Base-by-base conservation (phyloP, 2,888 invertebrate species). In the Lasioglossum oenotherae region DNA sequence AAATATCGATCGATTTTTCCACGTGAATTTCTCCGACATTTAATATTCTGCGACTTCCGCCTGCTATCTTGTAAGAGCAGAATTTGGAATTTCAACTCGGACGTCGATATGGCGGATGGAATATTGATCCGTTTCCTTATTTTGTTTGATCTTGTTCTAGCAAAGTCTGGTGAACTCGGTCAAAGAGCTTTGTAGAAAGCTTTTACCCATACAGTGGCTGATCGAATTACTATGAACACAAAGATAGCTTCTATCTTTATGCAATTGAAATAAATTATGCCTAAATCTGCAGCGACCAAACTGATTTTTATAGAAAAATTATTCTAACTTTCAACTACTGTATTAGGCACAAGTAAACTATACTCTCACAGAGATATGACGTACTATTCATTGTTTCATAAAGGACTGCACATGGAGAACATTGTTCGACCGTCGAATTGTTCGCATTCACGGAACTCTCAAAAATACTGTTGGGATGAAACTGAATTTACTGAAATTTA, bases 61-160 rank as follows among this genome's bases (percentile, higher is more conserved):
- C 35, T 41, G 14, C 53, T 44, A 2, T 27, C 41, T 49, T 53
- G 12, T 12, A 67, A 77, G 31, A 23, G 41, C 19, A 31, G 44
- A 53, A 57, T 57, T 72, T 31, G 14, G 23, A 72, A 53, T 78
- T 72, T 72, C 27, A 72, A 57, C 71, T 57, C 31, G 38, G 4
- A 19, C 31, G 41, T 57, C 57, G 19, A 69, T 49, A 23, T 14
- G n/a, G 5, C 49, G 6, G 19, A 19, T 23, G 16, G 41, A 71
- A 19, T 3, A 10, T 72, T 53, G 53, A 53, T 71, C 71, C 14
- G 19, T 10, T 27, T 78, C 53, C 46, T 77, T 31, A 19, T 67
- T 67, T 44, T 41, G 16, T 19, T 23, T 12, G 19, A 31, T 46
- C 67, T 49, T 12, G 12, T 23, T 44, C 14, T 14, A 69, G 4